Base-by-base conservation (phyloP, 2,888 invertebrate genomes). In the Volucella inflata region DNA sequence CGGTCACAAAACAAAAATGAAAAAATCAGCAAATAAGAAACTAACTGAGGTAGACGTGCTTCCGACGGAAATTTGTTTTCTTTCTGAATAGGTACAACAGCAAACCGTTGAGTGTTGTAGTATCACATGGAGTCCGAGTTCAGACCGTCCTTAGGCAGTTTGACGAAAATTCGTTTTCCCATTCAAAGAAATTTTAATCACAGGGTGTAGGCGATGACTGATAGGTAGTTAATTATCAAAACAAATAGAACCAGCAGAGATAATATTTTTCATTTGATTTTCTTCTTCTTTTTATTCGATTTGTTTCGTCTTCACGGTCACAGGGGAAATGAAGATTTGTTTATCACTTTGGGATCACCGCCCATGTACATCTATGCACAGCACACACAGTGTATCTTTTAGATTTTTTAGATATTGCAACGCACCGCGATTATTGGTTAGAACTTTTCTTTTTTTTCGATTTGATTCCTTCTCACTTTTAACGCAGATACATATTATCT, bases 11-110 rank as follows among this genome's bases (percentile, higher is more conserved):
- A 6, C 4, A 30, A 30, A 30, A 3, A n/a, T n/a, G n/a, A 30
- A 3, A 6, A 30, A 30, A 4, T 6, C 21, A 30, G 30, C 0
- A 30, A 30, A 30, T 6, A 30, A 30, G 30, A 30, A 30, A 53
- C 67, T n/a, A 48, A 64, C 62, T 80, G 85, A 85, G 85, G 85
- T 85, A 85, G 85, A 59, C 60, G 57, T 64, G 72, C 67, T 85
- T 85, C 85, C 85, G 85, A 85, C 85, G 85, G 85, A 77, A 80
- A 30, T 30, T 30, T 30, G 64, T 62, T 64, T 48, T 11, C 30
- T 55, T 68, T 53, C 14, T 48, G 17, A 36, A 60, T 21, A n/a
- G n/a, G n/a, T n/a, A 60, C 60, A 78, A 57, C 48, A 71, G 55
- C 30, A 30, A 3, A 30, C 30, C 30, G 44, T 68, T 21, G 59